phyloP scores from a whole-genome alignment of 2,888 invertebrate genomes.

The Diogma glabrata region DNA sequence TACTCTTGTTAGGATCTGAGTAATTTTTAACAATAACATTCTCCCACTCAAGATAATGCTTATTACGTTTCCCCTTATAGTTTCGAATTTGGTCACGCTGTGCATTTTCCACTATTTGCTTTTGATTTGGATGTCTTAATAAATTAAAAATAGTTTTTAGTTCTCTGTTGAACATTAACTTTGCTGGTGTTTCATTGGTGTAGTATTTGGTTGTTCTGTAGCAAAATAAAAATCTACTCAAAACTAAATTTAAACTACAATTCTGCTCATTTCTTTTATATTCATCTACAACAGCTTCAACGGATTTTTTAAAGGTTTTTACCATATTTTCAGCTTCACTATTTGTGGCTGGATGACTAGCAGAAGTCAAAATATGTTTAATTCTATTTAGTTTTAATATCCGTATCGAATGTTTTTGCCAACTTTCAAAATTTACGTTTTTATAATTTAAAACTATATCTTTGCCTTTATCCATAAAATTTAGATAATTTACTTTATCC shows the following conservation, averaged over 20 bases:
- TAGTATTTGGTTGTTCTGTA: not conserved
- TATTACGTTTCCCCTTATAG: not conserved
- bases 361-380: constrained; percentile 16
- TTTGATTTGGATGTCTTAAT: not conserved
- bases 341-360: constrained; percentile 15
- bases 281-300: no score
- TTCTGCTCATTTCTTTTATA: no score
- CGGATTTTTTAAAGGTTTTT: constrained; percentile 13
- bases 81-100: not conserved
- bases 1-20: not conserved
- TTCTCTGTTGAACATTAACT: not conserved
- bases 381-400: no score
- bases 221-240: not conserved
- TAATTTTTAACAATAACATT: not conserved
- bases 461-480: not conserved
- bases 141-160: not conserved
- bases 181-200: not conserved
- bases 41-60: not conserved
- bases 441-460: not conserved
- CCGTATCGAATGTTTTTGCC: not conserved
- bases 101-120: not conserved
- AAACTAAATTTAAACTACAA: not conserved
- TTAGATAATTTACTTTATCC: not conserved
- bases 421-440: not conserved
- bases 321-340: constrained; percentile 13